phyloP scores from a whole-genome alignment of 2,113 vertebrate species.

The Salvelinus namaycush region DNA sequence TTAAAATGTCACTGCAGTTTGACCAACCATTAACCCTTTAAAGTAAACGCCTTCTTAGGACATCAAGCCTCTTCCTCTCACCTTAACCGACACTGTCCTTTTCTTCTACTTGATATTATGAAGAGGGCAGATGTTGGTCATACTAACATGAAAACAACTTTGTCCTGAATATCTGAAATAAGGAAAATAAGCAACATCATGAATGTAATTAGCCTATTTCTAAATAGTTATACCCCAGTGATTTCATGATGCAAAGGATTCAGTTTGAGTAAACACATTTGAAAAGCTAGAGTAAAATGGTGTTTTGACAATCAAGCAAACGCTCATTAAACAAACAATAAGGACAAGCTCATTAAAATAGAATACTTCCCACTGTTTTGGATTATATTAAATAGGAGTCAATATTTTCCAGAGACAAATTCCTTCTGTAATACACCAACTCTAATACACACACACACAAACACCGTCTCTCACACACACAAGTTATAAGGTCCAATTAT shows the following conservation, averaged over 20 bases:
- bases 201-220: slow-evolving; percentile 12
- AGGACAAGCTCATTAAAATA: slow-evolving; percentile 45
- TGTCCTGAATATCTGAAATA: no score
- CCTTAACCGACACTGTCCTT: neutral
- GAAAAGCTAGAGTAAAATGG: slow-evolving; percentile 40
- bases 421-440: slow-evolving; percentile 16
- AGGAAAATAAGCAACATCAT: neutral
- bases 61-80: neutral
- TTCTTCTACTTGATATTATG: neutral
- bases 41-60: neutral
- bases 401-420: slow-evolving; percentile 54
- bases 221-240: slow-evolving; percentile 20
- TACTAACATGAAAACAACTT: no score
- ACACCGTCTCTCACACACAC: neutral
- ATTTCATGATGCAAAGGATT: slow-evolving; percentile 5
- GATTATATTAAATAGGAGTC: slow-evolving; percentile 21
- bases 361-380: slow-evolving; percentile 18
- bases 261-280: slow-evolving; percentile 39
- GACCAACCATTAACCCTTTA: neutral
- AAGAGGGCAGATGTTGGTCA: slow-evolving; percentile 4
- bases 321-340: slow-evolving; percentile 44
- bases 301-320: slow-evolving; percentile 50
- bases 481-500: neutral
- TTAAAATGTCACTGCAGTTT: neutral
- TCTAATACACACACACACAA: neutral